These are phyloP conservation scores for Oryzias woworae DNA, from an alignment of 2,113 vertebrate genomes.

Conservation along the genomic window DNA sequence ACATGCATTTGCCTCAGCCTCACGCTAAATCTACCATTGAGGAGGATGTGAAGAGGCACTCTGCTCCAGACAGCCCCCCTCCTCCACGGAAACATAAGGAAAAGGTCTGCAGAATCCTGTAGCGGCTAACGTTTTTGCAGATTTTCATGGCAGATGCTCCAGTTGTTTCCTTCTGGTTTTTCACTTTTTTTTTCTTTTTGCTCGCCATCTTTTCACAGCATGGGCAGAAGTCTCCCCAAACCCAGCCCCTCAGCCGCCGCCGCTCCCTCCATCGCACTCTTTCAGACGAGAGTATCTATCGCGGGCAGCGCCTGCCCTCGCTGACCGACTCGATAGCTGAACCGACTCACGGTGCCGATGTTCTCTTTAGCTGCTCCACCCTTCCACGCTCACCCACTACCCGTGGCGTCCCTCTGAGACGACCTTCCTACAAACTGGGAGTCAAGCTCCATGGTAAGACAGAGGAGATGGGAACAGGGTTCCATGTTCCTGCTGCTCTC, in stretches of 20 bases:
- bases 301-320: slow-evolving; percentile 88
- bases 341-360: slow-evolving; percentile 85
- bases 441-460: slow-evolving; percentile 91
- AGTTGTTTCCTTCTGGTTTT: no score
- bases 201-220: slow-evolving; percentile 27
- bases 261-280: slow-evolving; percentile 95
- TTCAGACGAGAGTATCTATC: slow-evolving; percentile 98
- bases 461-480: no score
- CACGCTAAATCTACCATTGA: slow-evolving; percentile 89
- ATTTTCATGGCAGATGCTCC: no score
- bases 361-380: slow-evolving; percentile 95
- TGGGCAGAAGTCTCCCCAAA: slow-evolving; percentile 84
- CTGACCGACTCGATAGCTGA: slow-evolving; percentile 80
- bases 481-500: slow-evolving; percentile 13
- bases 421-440: slow-evolving; percentile 94
- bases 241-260: slow-evolving; percentile 77
- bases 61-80: slow-evolving; percentile 85
- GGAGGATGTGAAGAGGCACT: slow-evolving; percentile 92
- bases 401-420: slow-evolving; percentile 87
- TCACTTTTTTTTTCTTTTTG: background rate
- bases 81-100: slow-evolving; percentile 81
- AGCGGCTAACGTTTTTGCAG: no score
- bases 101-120: slow-evolving; percentile 77
- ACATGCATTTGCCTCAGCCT: slow-evolving; percentile 89
- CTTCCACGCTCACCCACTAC: slow-evolving; percentile 90